phyloP scores from a whole-genome alignment of 2,113 vertebrate genomes.

The Pteruthius melanotis region DNA sequence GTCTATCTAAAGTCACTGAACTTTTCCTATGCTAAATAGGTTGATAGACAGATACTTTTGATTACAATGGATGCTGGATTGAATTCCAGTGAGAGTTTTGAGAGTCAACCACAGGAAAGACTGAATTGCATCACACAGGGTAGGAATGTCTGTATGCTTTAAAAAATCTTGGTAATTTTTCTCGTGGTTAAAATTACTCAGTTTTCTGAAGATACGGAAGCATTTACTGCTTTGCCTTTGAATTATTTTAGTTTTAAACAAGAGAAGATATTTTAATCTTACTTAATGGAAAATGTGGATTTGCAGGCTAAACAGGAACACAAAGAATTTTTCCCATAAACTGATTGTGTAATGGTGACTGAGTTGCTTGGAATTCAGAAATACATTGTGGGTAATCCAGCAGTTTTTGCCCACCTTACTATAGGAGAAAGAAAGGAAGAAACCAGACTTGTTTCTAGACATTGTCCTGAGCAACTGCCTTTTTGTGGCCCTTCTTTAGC shows the following conservation, averaged over 20 bases:
- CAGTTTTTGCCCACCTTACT: not conserved
- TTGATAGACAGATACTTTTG: not conserved
- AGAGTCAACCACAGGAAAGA: not conserved
- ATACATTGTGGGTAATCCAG: not conserved
- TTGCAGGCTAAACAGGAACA: not conserved
- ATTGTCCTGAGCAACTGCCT: not conserved
- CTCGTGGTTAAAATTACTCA: not conserved
- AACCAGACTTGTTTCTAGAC: not conserved
- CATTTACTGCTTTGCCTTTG: not conserved
- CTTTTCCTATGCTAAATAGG: not conserved
- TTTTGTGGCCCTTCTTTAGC: not conserved
- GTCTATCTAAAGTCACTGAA: too few relatives aligned
- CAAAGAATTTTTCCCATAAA: not conserved
- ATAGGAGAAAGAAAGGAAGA: not conserved
- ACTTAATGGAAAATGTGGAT: not conserved
- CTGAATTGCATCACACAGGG: fast-evolving
- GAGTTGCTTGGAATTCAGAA: not conserved
- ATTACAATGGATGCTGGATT: not conserved
- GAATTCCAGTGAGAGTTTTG: not conserved
- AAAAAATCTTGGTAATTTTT: not conserved
- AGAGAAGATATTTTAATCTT: not conserved
- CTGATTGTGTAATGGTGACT: not conserved
- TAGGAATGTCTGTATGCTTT: not conserved
- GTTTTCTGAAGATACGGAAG: not conserved
- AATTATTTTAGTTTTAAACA: not conserved